These are phyloP conservation scores for Plectus sambesii DNA, from an alignment of 1,140 invertebrate genomes.

Conservation along the genomic window DNA sequence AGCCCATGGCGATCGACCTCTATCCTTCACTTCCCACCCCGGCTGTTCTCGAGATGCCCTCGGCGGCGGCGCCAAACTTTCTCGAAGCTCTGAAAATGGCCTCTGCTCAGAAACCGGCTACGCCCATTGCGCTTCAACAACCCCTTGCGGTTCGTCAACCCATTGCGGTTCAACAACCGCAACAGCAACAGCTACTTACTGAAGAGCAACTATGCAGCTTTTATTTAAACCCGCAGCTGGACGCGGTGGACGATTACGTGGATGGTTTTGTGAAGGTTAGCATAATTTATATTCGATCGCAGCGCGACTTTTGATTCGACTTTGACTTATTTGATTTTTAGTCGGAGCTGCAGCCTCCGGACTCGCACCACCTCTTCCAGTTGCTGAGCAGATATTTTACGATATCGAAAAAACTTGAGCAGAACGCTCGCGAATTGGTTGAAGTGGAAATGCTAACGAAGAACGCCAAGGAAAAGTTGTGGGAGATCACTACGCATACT, in stretches of 20 bases:
- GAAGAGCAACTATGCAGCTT: constrained; percentile 25
- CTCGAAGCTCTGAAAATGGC: too few species aligned
- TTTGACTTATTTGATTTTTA: constrained; percentile 14
- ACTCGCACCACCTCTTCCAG: constrained; percentile 21
- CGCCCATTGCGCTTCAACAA: too few species aligned
- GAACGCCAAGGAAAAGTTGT: constrained; percentile 24
- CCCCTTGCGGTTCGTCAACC: too few species aligned
- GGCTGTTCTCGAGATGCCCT: too few species aligned
- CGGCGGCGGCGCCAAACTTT: too few species aligned
- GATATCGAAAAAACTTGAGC: constrained; percentile 22
- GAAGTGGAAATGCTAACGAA: not conserved
- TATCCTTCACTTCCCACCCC: too few species aligned
- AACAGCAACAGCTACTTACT: constrained; percentile 23
- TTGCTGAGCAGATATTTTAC: constrained; percentile 13
- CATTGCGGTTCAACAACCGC: too few species aligned
- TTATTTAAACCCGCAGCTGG: constrained; percentile 29
- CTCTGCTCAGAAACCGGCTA: too few species aligned
- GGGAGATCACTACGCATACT: constrained; percentile 24
- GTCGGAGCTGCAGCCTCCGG: constrained; percentile 24
- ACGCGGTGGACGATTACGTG: constrained; percentile 30
- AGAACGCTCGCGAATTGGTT: constrained; percentile 16
- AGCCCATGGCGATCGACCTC: too few species aligned
- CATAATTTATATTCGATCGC: constrained; percentile 3
- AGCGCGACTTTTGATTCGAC: constrained; percentile 1
- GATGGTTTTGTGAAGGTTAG: constrained; percentile 25